A percentile compares a stretch with the other conserved stretches of the same genome.
Conservation (phyloP, 1,140 invertebrate species). For the Camponotus vicinus region DNA sequence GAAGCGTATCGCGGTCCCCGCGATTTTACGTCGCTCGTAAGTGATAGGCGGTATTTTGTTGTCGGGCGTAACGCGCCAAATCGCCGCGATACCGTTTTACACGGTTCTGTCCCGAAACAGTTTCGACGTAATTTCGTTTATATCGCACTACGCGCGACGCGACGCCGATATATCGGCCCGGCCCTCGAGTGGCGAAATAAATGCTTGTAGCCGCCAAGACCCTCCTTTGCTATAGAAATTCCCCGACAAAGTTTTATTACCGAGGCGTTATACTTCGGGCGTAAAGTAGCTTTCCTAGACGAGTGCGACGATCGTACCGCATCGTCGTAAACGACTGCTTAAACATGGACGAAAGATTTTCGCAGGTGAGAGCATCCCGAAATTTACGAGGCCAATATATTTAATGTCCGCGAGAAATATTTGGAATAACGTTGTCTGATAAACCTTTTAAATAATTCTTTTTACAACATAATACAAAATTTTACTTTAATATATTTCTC, state of each 20-base stretch:
- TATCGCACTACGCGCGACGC: conserved; percentile 32
- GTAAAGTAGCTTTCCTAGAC: conserved; percentile 63
- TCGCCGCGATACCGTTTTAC: conserved; percentile 43
- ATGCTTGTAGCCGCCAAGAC: conserved; percentile 37
- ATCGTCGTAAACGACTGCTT: conserved; percentile 59
- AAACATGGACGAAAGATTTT: conserved; percentile 53
- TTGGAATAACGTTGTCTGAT: not conserved
- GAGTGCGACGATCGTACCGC: conserved; percentile 27
- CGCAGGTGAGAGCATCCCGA: conserved; percentile 12
- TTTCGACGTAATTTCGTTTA: conserved; percentile 62
- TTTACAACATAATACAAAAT: not conserved
- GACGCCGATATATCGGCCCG: conserved; percentile 38
- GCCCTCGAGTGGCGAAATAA: conserved; percentile 48
- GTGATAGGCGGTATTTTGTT: conserved; percentile 37
- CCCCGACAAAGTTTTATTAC: conserved; percentile 62
- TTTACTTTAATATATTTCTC: not conserved
- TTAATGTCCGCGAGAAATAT: not conserved
- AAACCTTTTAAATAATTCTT: not conserved
- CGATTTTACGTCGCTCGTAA: conserved; percentile 26
- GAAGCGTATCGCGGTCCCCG: conserved; percentile 9
- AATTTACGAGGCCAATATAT: not conserved
- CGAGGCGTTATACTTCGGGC: conserved; percentile 47
- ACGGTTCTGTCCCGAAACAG: conserved; percentile 43
- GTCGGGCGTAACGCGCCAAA: conserved; percentile 33
- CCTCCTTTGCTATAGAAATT: conserved; percentile 42